Conservation (phyloP, 1,140 invertebrate species). For the Achroia grisella region DNA sequence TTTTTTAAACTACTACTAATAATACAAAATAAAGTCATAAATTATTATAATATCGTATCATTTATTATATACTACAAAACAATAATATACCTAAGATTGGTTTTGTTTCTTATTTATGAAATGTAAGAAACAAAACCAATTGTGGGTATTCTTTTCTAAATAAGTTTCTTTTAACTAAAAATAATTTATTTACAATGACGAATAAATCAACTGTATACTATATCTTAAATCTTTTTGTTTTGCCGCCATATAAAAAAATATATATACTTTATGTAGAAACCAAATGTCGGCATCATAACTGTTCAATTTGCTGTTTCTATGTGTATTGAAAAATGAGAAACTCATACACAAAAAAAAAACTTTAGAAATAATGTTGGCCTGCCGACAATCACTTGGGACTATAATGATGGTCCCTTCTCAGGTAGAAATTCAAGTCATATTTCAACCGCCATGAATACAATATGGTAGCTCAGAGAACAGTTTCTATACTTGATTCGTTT, state of each 20-base stretch:
- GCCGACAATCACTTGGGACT: constrained; percentile 57
- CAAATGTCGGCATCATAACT: constrained; percentile 32
- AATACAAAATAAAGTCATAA: too few relatives aligned
- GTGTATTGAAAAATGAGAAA: constrained; percentile 29
- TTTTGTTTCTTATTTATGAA: too few relatives aligned
- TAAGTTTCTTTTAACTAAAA: too few relatives aligned
- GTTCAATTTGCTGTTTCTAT: constrained; percentile 39
- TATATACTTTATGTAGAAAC: constrained; percentile 21
- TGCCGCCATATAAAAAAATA: constrained; percentile 19
- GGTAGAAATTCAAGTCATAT: constrained; percentile 65
- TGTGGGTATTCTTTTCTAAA: too few relatives aligned
- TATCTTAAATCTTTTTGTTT: constrained; percentile 21
- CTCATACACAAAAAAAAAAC: constrained; percentile 34
- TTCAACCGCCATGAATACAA: constrained; percentile 55
- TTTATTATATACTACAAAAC: too few relatives aligned
- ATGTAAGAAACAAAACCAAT: too few relatives aligned
- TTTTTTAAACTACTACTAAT: too few relatives aligned
- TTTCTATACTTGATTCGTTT: constrained; percentile 63
- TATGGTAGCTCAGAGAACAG: constrained; percentile 57
- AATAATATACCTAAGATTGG: too few relatives aligned
- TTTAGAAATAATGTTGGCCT: constrained; percentile 47
- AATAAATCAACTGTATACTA: too few relatives aligned
- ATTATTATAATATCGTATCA: too few relatives aligned
- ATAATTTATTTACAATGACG: too few relatives aligned
- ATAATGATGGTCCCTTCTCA: constrained; percentile 65